Percentiles rank a stretch among this genome's conserved stretches.
Conservation (phyloP, 1,140 invertebrate genomes). For the Aphaenogaster rudis region DNA sequence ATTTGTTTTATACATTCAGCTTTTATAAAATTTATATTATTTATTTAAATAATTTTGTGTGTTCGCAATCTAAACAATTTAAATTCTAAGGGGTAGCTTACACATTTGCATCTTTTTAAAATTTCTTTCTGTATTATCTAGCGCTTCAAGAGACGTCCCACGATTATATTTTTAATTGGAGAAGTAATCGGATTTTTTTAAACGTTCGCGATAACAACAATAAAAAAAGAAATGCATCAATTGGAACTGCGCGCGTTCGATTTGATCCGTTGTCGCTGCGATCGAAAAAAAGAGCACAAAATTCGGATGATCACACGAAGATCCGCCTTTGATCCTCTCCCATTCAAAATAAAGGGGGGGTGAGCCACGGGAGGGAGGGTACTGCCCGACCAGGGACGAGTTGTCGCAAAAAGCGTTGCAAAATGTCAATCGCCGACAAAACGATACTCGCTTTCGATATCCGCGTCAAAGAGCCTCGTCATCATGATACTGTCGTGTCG, state of each 20-base stretch:
- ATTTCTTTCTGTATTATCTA: neutral
- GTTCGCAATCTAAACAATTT: neutral
- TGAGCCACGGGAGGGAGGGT: neutral
- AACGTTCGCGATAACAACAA: conserved; percentile 35
- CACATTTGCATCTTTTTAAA: neutral
- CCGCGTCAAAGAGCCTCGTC: conserved; percentile 48
- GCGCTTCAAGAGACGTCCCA: neutral
- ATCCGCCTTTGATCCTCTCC: conserved; percentile 31
- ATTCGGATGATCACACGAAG: conserved; percentile 36
- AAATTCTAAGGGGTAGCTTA: neutral
- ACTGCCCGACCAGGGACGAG: conserved; percentile 2
- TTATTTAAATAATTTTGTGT: neutral
- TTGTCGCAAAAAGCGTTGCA: conserved; percentile 45
- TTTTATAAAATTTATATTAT: neutral
- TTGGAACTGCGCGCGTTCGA: neutral
- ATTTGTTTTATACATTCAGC: neutral
- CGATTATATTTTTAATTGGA: neutral
- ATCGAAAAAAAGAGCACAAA: conserved; percentile 20
- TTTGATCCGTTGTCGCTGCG: conserved; percentile 19
- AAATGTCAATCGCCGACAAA: conserved; percentile 54
- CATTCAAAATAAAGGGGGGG: conserved; percentile 23
- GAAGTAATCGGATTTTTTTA: conserved; percentile 19
- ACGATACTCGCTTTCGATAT: conserved; percentile 45
- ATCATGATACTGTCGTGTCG: conserved; percentile 55
- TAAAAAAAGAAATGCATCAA: neutral